A percentile compares a stretch with the other conserved stretches of the same genome.
Conservation (phyloP, 2,888 invertebrate genomes). For the Acleris sparsana region DNA sequence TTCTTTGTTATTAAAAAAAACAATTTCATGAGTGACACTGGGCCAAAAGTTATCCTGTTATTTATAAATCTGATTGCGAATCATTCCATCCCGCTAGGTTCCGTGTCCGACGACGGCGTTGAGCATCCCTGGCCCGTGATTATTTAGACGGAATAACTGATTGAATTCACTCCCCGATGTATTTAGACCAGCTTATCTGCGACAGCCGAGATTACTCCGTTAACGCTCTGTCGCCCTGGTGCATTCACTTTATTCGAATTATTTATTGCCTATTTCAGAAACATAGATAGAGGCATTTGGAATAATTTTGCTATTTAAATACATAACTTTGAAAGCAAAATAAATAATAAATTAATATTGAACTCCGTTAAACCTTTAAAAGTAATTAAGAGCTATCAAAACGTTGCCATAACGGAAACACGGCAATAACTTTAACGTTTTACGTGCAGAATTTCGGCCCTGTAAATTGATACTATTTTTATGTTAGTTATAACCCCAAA, state of each 20-base stretch:
- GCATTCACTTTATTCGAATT: conserved; percentile 25
- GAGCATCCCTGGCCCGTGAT: conserved; percentile 37
- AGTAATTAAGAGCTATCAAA: no score
- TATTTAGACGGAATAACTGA: conserved; percentile 42
- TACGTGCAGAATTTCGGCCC: no score
- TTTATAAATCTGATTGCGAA: conserved; percentile 8
- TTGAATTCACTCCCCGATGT: conserved; percentile 27
- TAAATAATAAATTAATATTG: no score
- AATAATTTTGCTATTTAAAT: not conserved
- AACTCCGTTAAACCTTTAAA: no score
- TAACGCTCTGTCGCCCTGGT: conserved; percentile 33
- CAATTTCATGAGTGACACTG: no score
- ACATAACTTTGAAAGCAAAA: no score
- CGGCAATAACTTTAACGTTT: no score
- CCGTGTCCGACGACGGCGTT: conserved; percentile 8
- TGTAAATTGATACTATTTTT: no score
- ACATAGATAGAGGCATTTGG: not conserved
- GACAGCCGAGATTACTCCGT: conserved; percentile 40
- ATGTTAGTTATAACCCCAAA: no score
- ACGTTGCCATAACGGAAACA: no score
- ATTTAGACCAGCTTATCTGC: conserved; percentile 41
- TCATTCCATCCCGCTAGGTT: conserved; percentile 13
- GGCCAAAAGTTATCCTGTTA: conserved; percentile 1
- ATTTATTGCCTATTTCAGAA: conserved; percentile 17
- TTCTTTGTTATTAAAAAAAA: no score